Conservation (phyloP, 37 sponge, comb jelly and placozoan genomes). For the Hexactinellida sp. region DNA sequence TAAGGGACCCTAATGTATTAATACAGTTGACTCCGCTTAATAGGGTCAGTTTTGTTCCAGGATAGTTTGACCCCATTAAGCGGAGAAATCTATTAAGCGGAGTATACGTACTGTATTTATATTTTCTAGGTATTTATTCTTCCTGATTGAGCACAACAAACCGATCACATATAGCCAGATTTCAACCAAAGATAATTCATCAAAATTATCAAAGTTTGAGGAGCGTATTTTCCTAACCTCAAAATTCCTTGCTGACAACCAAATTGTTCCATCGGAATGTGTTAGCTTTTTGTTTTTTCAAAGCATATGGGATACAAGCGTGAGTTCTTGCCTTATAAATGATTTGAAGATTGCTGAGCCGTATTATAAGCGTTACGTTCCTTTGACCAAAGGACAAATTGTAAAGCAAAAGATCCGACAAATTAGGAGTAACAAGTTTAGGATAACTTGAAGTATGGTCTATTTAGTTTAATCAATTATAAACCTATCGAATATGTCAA, state of each 20-base stretch:
- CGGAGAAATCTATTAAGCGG: too few species aligned
- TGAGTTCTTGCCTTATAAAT: background rate
- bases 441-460: background rate
- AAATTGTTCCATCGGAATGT: background rate
- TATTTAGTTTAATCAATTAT: background rate
- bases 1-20: too few species aligned
- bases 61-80: too few species aligned
- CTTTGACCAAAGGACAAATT: background rate
- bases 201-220: background rate
- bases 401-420: background rate
- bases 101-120: too few species aligned
- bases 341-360: background rate
- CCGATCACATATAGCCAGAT: background rate
- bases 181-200: background rate
- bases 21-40: too few species aligned
- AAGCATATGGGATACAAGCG: constrained; percentile 11
- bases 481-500: background rate
- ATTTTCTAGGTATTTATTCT: background rate
- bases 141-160: background rate
- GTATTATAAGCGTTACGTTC: background rate
- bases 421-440: background rate
- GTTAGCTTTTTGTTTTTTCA: background rate
- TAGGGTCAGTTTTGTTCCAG: too few species aligned
- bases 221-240: background rate
- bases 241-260: background rate